Base-by-base conservation (phyloP, 1,140 invertebrate species). In the Epicauta chinensis region DNA sequence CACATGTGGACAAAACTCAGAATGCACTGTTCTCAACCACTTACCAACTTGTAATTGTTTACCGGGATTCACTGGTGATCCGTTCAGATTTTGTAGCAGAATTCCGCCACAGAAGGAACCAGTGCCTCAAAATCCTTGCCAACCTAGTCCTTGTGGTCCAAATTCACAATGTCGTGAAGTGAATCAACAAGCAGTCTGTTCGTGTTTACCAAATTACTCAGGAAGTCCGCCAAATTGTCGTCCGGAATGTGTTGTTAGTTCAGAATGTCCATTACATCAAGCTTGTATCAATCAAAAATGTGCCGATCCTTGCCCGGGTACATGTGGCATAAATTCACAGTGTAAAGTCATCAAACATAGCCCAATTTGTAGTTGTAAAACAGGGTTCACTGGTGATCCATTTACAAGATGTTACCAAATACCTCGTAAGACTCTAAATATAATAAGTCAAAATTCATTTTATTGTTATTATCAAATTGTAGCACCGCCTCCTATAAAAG, bases 301-400 rank as follows among this genome's bases (percentile, higher is more conserved):
- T 65, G 73, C 72, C 23, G 87, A 92, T 72, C 90, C 90, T 3
- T 94, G 90, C 60, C 73, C 78, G 11, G 83, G 83, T 23, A 84
- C 82, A 7, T 93, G 89, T 65, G 89, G 89, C 1, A 71, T 84
- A 12, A 84, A 89, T 62, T 83, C 89, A 15, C 71, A 81, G 12
- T 93, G 89, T 56, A 79, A 83, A 61, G 86, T 91, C 1, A 78
- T 84, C 39, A 86, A 88, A 62, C 90, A 93, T 63, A 88, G 89
- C 67, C 87, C 89, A 0, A 86, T 91, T 41, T 93, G 89, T 58
- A 84, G 81, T 46, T 93, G 90, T 68, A 77, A 81, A 36, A 73
- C 77, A 32, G 77, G 81, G 10, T 81, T 78, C 49, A 77, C 80
- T 2, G 89, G 89, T 12, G 87, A 92, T 81, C 89, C 90, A n/a